A percentile compares a stretch with the other conserved stretches of the same genome.
phyloP scores from a whole-genome alignment of 2,888 invertebrate genomes.

The Unio delphinus region DNA sequence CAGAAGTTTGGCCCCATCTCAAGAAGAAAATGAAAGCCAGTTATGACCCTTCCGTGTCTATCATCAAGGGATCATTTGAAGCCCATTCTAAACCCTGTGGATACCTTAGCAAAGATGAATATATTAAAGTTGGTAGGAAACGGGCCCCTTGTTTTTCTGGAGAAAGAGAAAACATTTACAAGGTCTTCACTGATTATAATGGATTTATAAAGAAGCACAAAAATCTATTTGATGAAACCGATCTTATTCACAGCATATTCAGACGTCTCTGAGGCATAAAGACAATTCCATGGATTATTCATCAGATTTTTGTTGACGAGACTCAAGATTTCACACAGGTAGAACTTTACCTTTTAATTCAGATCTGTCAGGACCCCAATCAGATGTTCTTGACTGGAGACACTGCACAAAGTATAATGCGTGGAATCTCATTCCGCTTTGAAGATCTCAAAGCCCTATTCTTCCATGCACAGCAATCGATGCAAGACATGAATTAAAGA shows the following conservation, averaged over 20 bases:
- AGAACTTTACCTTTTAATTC: slow-evolving; percentile 58
- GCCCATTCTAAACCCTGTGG: slow-evolving; percentile 44
- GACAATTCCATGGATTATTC: slow-evolving; percentile 37
- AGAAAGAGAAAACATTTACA: slow-evolving; percentile 45
- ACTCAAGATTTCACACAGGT: slow-evolving; percentile 66
- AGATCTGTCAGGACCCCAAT: slow-evolving; percentile 61
- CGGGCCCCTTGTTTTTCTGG: slow-evolving; percentile 54
- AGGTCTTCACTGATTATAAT: slow-evolving; percentile 43
- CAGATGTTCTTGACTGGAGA: slow-evolving; percentile 64
- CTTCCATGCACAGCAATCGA: slow-evolving; percentile 50
- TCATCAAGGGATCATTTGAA: slow-evolving; percentile 60
- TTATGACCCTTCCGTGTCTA: slow-evolving; percentile 58
- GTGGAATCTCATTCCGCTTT: slow-evolving; percentile 66
- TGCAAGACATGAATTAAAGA: slow-evolving; percentile 37
- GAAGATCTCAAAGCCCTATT: slow-evolving; percentile 59
- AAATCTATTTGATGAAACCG: slow-evolving; percentile 53
- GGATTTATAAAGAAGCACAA: slow-evolving; percentile 39
- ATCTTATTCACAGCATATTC: slow-evolving; percentile 43
- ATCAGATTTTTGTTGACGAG: slow-evolving; percentile 63
- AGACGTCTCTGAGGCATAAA: slow-evolving; percentile 24
- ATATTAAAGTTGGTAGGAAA: slow-evolving; percentile 48
- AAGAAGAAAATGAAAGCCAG: slow-evolving; percentile 14
- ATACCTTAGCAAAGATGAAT: slow-evolving; percentile 39
- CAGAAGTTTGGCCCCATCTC: slow-evolving; percentile 57
- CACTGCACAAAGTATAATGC: slow-evolving; percentile 67